Evolutionary conservation across 64 coral and sea anemone genomes (phyloP), one percentile per base, ranked within the genome.

Genomic region (Catalaphyllia jardinei): DNA sequence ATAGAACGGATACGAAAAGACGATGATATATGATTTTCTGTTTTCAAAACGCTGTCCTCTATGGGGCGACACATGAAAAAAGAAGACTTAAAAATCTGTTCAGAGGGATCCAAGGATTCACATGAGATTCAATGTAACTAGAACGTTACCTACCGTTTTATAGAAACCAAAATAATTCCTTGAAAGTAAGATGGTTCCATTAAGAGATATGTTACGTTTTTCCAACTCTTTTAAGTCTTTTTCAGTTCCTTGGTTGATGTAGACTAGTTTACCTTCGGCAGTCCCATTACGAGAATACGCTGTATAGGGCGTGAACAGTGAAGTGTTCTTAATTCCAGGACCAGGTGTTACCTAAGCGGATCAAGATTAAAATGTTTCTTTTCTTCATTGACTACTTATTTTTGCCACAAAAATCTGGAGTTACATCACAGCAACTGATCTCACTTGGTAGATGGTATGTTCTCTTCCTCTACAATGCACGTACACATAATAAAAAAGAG

Each of bases 231-330:
- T 39, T 28, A 93, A 93, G 60, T 93, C 92, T 3, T 29, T 49
- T 64, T 42, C 29, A 17, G 0, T 57, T 17, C 92, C 92, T 4
- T 39, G 3, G 52, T 83, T 75, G 59, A 77, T 67, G 62, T 93
- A 93, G 52, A 93, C 64, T 20, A 93, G 51, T 77, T 89, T 87
- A 29, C 86, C 92, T 73, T 82, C 67, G 62, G 88, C 86, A 0
- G 92, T 93, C 1, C 86, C 92, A 52, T 93, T 93, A 30, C 72
- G 54, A 42, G 86, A 63, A 38, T 93, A 93, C 25, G 92, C 92
- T 15, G 88, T 69, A 18, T 89, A 93, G 35, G 92, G 92, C 4
- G 69, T 74, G 29, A 86, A 89, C 50, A 38, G 61, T 33, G 20
- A 71, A 0, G 31, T 64, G 14, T 62, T 64, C 1, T 83, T 88